phyloP scores from a whole-genome alignment of 1,140 invertebrate species.

The Eulimnadia texana region DNA sequence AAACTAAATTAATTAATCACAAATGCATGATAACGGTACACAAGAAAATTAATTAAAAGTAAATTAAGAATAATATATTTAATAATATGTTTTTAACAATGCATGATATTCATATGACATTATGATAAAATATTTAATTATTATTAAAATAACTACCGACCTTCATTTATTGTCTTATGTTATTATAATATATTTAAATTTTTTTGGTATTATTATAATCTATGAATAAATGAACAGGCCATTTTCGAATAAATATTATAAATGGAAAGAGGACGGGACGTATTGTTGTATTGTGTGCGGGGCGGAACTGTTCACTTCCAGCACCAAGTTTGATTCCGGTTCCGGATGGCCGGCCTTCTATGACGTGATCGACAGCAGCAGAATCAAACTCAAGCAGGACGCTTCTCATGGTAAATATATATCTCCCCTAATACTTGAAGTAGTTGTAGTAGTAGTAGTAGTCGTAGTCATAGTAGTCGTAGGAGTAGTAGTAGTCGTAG shows the following conservation, averaged over 20 bases:
- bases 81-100: not conserved
- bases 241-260: slow-evolving; percentile 74
- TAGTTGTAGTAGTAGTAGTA: too few relatives aligned
- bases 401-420: slow-evolving; percentile 9
- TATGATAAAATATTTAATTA: not conserved
- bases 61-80: not conserved
- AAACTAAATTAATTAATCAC: too few relatives aligned
- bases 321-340: slow-evolving; percentile 86
- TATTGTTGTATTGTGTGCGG: slow-evolving; percentile 86
- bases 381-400: slow-evolving; percentile 74
- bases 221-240: too few relatives aligned
- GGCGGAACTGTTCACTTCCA: slow-evolving; percentile 77
- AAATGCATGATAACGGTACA: too few relatives aligned
- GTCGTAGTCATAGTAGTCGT: too few relatives aligned
- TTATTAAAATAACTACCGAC: not conserved
- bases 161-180: too few relatives aligned
- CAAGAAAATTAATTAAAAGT: too few relatives aligned
- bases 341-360: slow-evolving; percentile 97
- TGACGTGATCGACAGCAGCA: slow-evolving; percentile 73
- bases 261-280: slow-evolving; percentile 71
- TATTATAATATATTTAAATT: too few relatives aligned
- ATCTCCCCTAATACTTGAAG: too few relatives aligned
- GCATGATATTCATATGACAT: not conserved
- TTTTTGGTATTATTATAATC: too few relatives aligned
- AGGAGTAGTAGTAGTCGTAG: too few relatives aligned